These are phyloP conservation scores for Ichneumoninae sp. DNA, from an alignment of 2,888 invertebrate genomes.

Conservation along the genomic window DNA sequence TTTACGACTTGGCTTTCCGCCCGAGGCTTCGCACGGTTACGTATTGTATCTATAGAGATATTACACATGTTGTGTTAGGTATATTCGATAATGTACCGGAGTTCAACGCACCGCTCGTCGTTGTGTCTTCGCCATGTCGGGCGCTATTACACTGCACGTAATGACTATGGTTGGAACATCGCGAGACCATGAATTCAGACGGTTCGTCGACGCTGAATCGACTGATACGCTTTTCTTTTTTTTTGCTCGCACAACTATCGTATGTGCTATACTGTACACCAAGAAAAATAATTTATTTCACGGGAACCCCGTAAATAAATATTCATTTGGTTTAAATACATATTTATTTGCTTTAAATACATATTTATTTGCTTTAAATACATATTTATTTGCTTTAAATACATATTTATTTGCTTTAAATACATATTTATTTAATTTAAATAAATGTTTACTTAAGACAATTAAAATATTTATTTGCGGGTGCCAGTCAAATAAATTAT, in stretches of 20 bases:
- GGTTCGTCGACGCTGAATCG: constrained; percentile 23
- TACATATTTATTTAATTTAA: too few species aligned
- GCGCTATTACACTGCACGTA: constrained; percentile 45
- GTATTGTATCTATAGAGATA: constrained; percentile 1
- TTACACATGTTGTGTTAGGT: constrained; percentile 2
- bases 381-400: too few species aligned
- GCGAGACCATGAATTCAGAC: constrained; percentile 59
- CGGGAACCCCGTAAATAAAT: too few species aligned
- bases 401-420: too few species aligned
- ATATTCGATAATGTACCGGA: constrained; percentile 26
- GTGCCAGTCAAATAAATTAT: too few species aligned
- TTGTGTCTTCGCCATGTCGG: constrained; percentile 48
- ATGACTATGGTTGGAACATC: constrained; percentile 52
- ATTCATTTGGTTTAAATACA: too few species aligned
- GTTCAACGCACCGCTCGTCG: constrained; percentile 61
- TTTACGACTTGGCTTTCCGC: constrained; percentile 40
- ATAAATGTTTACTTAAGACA: too few species aligned
- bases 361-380: too few species aligned
- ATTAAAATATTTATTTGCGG: too few species aligned
- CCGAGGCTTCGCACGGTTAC: constrained; percentile 32
- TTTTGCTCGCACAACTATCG: background rate
- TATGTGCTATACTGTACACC: background rate
- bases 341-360: too few species aligned
- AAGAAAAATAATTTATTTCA: too few species aligned
- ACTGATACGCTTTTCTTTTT: constrained; percentile 27